Percentiles rank a stretch among this genome's conserved stretches.
These are phyloP conservation scores for Tenthredo notha DNA, from an alignment of 2,888 invertebrate genomes.

Conservation along the genomic window DNA sequence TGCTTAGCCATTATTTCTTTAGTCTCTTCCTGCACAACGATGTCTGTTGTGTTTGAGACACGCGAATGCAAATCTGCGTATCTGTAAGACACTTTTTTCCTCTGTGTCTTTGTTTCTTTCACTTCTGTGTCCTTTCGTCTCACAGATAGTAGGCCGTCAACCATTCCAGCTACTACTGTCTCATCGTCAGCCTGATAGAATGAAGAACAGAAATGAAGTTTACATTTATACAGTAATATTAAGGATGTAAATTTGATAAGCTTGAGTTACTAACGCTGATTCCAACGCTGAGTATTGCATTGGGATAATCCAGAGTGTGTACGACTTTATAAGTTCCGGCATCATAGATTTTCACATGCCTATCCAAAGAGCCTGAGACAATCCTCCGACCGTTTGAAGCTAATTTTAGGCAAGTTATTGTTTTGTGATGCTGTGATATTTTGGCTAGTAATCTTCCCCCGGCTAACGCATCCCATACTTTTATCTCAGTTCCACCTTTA, in stretches of 20 bases:
- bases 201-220: slow-evolving; percentile 59
- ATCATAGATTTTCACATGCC: slow-evolving; percentile 96
- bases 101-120: slow-evolving; percentile 73
- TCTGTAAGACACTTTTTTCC: slow-evolving; percentile 81
- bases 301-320: slow-evolving; percentile 94
- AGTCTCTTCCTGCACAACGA: slow-evolving; percentile 78
- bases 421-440: slow-evolving; percentile 96
- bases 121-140: slow-evolving; percentile 85
- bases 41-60: slow-evolving; percentile 78
- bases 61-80: slow-evolving; percentile 71
- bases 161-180: slow-evolving; percentile 94
- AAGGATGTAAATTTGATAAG: not conserved
- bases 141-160: slow-evolving; percentile 94
- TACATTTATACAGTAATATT: not conserved
- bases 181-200: slow-evolving; percentile 84
- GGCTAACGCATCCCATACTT: slow-evolving; percentile 95
- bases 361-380: slow-evolving; percentile 94
- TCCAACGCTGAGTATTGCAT: slow-evolving; percentile 93
- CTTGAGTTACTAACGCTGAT: slow-evolving; percentile 80
- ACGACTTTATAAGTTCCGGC: slow-evolving; percentile 91
- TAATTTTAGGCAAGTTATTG: slow-evolving; percentile 92
- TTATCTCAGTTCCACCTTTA: slow-evolving; percentile 90
- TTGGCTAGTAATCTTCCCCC: slow-evolving; percentile 92
- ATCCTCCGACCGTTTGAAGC: slow-evolving; percentile 91
- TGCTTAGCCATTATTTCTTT: slow-evolving; percentile 80